These are phyloP conservation scores for Stichodactyla helianthus DNA, from an alignment of 64 coral and sea anemone species.

Conservation along the genomic window DNA sequence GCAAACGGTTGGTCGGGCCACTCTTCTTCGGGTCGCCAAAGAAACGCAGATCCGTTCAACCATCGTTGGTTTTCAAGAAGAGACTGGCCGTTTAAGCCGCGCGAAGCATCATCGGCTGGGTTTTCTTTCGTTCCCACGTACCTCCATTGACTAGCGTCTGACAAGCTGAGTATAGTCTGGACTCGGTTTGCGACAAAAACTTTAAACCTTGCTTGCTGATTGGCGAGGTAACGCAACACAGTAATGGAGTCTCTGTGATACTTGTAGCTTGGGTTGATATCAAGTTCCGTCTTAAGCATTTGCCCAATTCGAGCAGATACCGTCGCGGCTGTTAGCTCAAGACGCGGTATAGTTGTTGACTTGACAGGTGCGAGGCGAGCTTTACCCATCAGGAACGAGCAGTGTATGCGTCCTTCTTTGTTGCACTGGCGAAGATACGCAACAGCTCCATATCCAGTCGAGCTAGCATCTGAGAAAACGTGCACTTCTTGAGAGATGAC, in stretches of 20 bases:
- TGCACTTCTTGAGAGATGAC: not conserved
- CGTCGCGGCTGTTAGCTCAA: constrained; percentile 20
- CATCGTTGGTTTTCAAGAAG: constrained; percentile 4
- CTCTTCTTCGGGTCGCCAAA: constrained; percentile 20
- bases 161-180: not conserved
- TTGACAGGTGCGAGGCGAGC: constrained; percentile 9
- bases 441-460: not conserved
- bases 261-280: not conserved
- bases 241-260: constrained; percentile 12
- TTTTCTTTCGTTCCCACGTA: constrained; percentile 25
- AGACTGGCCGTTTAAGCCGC: not conserved
- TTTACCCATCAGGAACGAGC: constrained; percentile 24
- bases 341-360: constrained; percentile 5
- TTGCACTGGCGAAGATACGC: constrained; percentile 8
- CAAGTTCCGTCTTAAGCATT: constrained; percentile 17
- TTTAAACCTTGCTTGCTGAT: constrained; percentile 12
- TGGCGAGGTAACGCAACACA: constrained; percentile 15
- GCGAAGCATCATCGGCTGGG: constrained; percentile 35
- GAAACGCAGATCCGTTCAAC: constrained; percentile 32
- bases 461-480: not conserved
- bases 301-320: constrained; percentile 11
- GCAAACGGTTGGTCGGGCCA: constrained; percentile 14
- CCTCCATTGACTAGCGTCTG: constrained; percentile 22
- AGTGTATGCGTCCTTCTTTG: constrained; percentile 18
- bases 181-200: constrained; percentile 23